Base-by-base conservation (phyloP, 2,797 vertebrate genomes). In the Sebastolobus alascanus region DNA sequence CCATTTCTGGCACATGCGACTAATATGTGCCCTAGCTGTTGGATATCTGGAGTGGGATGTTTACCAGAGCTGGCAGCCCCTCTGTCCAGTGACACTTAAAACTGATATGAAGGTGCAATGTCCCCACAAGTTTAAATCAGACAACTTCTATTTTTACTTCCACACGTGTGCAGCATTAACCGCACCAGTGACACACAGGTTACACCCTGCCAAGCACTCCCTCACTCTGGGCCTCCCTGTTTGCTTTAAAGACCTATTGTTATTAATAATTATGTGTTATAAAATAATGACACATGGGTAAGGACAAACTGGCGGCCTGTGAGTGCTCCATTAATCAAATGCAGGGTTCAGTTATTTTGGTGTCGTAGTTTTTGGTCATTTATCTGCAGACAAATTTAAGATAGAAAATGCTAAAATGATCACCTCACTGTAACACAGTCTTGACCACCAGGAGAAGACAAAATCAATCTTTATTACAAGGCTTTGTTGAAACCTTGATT, bases 101-200 rank as follows among this genome's bases (percentile, higher is more conserved):
- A 61, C 33, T 55, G n/a, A 54, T 61, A 61, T 61, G 75, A 84
- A 77, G 71, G 73, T 80, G 76, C 79, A 71, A 68, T 2, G 77
- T 88, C 89, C 71, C 75, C 54, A 50, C 50, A 37, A 65, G 52
- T 92, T 87, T 80, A 69, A 74, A 84, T 93, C 87, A 87, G 85
- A 84, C 63, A 1, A 14, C 11, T 73, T 68, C 75, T 83, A 75
- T 88, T 83, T 86, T 76, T 85, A 76, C 64, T 66, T 61, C 46
- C 20, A 33, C 31, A n/a, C 27, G 9, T 38, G 8, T 68, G 27
- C 20, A 58, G 61, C 75, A 54, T 75, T 65, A 55, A 46, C 27
- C 4, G 8, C 9, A 22, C 6, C 3, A 29, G 37, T 77, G 61
- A 59, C 74, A 7, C 27, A 20, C 29, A 4, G 14, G 61, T 72